Base-by-base conservation (phyloP, 2,888 invertebrate species). In the Morpho helenor region DNA sequence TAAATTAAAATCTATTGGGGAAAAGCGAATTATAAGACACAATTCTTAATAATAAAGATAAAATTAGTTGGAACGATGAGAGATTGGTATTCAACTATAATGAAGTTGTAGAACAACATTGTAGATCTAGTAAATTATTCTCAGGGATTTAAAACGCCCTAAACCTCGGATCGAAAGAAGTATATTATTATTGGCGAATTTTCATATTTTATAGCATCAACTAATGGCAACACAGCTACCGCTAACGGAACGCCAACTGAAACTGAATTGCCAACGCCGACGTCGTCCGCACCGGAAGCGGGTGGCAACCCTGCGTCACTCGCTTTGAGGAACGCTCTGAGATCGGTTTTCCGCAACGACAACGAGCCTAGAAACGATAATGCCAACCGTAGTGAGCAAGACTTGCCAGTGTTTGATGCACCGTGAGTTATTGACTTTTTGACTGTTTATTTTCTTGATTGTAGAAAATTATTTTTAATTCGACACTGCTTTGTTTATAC, bases 181-280 rank as follows among this genome's bases (percentile, higher is more conserved):
- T 31, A 2, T 1, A 31, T 31, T 31, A 3, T 16, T 16, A 16
- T 16, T 16, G 16, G 16, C 16, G 16, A 16, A 16, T 16, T 16
- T 16, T 16, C 16, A 16, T 16, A 16, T 31, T 16, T 50, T 22
- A 42, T 44, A 63, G 63, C 58, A 0, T 66, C 66, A 5, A 55
- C 76, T 50, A 73, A 64, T 56, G 77, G 77, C 2, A 65, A 72
- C 16, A 47, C 68, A 69, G 75, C 72, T 10, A 79, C 85, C 0
- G 77, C 70, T 0, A 80, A 80, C 57, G 86, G 75, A 0, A 80
- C 87, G 0, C 89, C 89, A 0, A 79, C 83, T 0, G 90, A 89
- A 56, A 81, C 87, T 0, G 91, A 90, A 46, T 73, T 85, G 2
- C 82, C 87, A 0, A 90, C 91, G 2, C 90, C 89, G 0, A 90